Conservation (phyloP, 2,113 vertebrate genomes). For the Zosterops lateralis region DNA sequence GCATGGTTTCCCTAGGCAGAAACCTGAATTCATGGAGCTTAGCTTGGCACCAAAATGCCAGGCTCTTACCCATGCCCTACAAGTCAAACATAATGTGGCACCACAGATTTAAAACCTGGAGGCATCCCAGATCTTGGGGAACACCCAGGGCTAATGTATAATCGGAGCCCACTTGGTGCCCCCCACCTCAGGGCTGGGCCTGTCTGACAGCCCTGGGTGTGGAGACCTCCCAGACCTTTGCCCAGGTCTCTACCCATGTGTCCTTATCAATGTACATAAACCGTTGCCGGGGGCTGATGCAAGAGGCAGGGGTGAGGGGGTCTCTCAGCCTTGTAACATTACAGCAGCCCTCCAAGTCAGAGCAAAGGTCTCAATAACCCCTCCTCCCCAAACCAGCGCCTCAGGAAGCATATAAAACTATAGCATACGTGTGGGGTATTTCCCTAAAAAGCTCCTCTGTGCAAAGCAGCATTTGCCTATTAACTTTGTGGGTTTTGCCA, state of each 20-base stretch:
- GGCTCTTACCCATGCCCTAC: accelerated
- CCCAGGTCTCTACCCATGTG: background rate
- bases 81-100: background rate
- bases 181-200: background rate
- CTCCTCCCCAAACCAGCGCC: accelerated
- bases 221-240: slow-evolving; percentile 36
- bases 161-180: accelerated
- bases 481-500: background rate
- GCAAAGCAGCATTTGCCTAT: background rate
- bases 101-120: background rate
- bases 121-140: background rate
- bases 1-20: accelerated
- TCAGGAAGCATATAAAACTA: background rate
- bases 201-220: background rate
- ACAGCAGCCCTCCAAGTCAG: background rate
- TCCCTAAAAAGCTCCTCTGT: background rate
- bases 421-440: background rate
- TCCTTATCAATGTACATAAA: slow-evolving; percentile 53
- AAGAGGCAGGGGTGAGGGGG: slow-evolving; percentile 8
- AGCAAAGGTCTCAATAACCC: background rate
- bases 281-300: background rate
- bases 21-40: background rate
- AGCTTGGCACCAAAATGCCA: background rate
- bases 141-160: accelerated
- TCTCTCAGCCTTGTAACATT: background rate